Evolutionary conservation across 1,140 invertebrate genomes (phyloP).

Genomic region (Dryas iulia): DNA sequence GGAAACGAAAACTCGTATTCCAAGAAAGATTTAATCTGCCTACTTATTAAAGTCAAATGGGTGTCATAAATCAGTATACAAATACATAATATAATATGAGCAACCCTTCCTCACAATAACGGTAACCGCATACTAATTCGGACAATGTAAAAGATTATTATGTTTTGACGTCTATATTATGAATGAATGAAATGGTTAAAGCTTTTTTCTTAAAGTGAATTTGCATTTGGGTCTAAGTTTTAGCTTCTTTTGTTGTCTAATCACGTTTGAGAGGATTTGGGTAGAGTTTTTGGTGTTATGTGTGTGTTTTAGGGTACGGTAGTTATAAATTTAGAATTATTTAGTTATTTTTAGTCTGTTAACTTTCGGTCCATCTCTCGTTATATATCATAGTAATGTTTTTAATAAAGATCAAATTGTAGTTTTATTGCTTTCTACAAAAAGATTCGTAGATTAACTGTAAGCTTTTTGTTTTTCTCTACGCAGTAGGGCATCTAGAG

Average conservation of each 20-base stretch:
- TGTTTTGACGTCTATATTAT: slow-evolving; percentile 7
- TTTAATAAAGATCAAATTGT: no score
- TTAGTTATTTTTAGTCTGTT: no score
- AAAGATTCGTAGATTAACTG: no score
- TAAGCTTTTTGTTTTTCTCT: no score
- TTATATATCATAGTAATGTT: no score
- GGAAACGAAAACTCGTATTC: slow-evolving; percentile 2
- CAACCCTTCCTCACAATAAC: not conserved
- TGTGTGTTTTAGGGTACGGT: not conserved
- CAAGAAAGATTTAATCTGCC: not conserved
- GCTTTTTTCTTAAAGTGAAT: not conserved
- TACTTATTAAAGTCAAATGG: not conserved
- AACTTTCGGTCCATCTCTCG: no score
- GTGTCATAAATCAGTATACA: slow-evolving; percentile 9
- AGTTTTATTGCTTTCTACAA: no score
- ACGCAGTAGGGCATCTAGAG: no score
- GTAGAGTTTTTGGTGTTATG: not conserved
- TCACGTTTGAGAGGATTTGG: not conserved
- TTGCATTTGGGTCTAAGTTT: not conserved
- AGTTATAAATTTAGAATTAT: no score
- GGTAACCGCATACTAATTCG: slow-evolving; percentile 12
- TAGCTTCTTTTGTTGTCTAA: not conserved
- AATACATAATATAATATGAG: not conserved
- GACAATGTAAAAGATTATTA: slow-evolving; percentile 7
- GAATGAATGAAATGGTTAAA: slow-evolving; percentile 1